Conservation (phyloP, 2,888 invertebrate species). For the Lepas anatifera region DNA sequence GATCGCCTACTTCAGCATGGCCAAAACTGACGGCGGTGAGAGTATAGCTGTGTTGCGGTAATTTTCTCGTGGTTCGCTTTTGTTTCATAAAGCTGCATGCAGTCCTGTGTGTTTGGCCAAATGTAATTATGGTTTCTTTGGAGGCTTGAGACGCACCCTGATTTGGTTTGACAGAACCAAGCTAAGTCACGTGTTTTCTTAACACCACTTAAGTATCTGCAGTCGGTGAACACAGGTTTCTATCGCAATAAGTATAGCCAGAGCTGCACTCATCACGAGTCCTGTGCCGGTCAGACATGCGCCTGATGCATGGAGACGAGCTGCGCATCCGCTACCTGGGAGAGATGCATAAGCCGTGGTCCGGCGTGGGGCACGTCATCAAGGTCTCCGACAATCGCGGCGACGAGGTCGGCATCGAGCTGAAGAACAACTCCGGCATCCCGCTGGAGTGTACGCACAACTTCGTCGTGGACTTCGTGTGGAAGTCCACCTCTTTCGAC, state of each 20-base stretch:
- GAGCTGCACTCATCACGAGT: no score
- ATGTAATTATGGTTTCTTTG: no score
- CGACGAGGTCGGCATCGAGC: conserved; percentile 93
- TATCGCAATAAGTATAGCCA: no score
- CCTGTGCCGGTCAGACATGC: conserved; percentile 87
- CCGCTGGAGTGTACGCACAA: conserved; percentile 88
- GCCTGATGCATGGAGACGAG: conserved; percentile 98
- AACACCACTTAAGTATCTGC: no score
- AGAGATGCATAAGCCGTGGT: conserved; percentile 88
- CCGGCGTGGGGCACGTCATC: conserved; percentile 89
- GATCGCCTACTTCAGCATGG: conserved; percentile 91
- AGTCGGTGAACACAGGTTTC: no score
- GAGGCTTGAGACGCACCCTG: no score
- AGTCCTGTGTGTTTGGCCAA: no score
- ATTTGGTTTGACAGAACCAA: no score
- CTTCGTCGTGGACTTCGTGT: conserved; percentile 97
- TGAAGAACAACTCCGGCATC: conserved; percentile 82
- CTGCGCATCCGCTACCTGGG: conserved; percentile 82
- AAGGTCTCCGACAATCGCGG: conserved; percentile 91
- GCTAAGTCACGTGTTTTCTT: no score
- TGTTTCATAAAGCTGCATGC: no score
- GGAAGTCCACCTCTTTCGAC: conserved; percentile 98
- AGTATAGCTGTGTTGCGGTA: no score
- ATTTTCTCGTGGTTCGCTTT: no score
- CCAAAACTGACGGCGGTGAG: conserved; percentile 82